Evolutionary conservation across 2,113 vertebrate genomes (phyloP), one percentile per base, ranked within the genome.

Genomic region (Otolemur garnettii): DNA sequence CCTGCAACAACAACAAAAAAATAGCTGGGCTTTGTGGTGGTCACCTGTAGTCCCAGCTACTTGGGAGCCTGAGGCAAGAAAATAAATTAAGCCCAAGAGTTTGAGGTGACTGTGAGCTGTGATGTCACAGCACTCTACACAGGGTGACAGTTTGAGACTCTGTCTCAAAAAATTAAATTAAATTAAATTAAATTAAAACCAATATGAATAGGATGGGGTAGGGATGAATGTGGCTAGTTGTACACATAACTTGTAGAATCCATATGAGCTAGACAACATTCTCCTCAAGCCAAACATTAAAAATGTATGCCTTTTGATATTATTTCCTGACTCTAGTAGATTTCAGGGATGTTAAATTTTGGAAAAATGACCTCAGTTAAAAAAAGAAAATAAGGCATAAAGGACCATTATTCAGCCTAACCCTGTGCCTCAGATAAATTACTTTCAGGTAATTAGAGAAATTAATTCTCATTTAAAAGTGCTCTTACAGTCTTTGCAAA

Each of bases 161-260:
- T 50, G 45, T 50, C 10, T 8, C 45, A 50, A 50, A 50, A 50
- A 50, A 28, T 69, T 60, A 96, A 90, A 28, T 69, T 60, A 96
- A 90, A 28, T 69, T 60, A 96, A 90, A 28, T 69, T 60, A 96
- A 90, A 28, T 45, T 64, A 68, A 96, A 90, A 28, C 0, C 5
- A 45, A 2, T 50, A 72, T 18, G 21, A 57, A 7, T 68, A 68
- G 75, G 1, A 59, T 30, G 12, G 11, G 0, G 4, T 24, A 6
- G 18, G 1, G 3, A 53, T 60, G 11, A 64, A 26, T 66, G 2
- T 64, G 45, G 18, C 8, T 42, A 42, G 38, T 77, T 87, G 68
- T 14, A 50, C 53, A 57, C 33, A 35, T 57, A 57, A 35, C 26
- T 7, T 62, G 38, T 42, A 35, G 38, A 83, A 60, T 74, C 15